A percentile compares a stretch with the other conserved stretches of the same genome.
Evolutionary conservation across 2,888 invertebrate species (phyloP).

Genomic region (Mycogona germanica): DNA sequence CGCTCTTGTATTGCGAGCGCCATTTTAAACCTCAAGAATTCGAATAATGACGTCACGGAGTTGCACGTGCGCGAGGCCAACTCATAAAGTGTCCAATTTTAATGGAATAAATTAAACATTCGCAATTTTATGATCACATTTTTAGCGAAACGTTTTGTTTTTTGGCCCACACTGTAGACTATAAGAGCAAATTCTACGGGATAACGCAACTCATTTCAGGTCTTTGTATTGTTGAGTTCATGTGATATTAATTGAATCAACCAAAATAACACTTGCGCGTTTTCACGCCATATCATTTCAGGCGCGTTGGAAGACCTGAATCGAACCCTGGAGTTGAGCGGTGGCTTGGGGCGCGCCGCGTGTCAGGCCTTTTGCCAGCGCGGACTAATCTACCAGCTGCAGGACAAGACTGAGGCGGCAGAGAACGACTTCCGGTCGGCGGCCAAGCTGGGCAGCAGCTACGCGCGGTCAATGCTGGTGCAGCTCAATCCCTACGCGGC

Average conservation of each 20-base stretch:
- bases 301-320: slow-evolving; percentile 60
- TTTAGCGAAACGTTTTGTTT: too few relatives aligned
- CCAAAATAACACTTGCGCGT: neutral
- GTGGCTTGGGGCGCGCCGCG: slow-evolving; percentile 47
- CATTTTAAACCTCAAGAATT: too few relatives aligned
- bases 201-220: too few relatives aligned
- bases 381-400: slow-evolving; percentile 59
- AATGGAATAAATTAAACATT: too few relatives aligned
- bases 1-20: too few relatives aligned
- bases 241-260: neutral
- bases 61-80: too few relatives aligned
- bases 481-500: slow-evolving; percentile 90
- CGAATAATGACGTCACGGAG: too few relatives aligned
- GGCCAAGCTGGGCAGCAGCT: slow-evolving; percentile 66
- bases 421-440: slow-evolving; percentile 62
- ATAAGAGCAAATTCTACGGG: too few relatives aligned
- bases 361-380: slow-evolving; percentile 74
- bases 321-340: slow-evolving; percentile 53
- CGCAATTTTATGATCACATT: too few relatives aligned
- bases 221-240: too few relatives aligned
- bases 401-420: slow-evolving; percentile 54
- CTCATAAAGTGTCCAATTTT: too few relatives aligned
- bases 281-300: slow-evolving; percentile 8
- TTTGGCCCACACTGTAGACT: too few relatives aligned
- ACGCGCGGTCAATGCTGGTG: slow-evolving; percentile 75